phyloP scores from a whole-genome alignment of 2,113 vertebrate species.

The Plotosus lineatus region DNA sequence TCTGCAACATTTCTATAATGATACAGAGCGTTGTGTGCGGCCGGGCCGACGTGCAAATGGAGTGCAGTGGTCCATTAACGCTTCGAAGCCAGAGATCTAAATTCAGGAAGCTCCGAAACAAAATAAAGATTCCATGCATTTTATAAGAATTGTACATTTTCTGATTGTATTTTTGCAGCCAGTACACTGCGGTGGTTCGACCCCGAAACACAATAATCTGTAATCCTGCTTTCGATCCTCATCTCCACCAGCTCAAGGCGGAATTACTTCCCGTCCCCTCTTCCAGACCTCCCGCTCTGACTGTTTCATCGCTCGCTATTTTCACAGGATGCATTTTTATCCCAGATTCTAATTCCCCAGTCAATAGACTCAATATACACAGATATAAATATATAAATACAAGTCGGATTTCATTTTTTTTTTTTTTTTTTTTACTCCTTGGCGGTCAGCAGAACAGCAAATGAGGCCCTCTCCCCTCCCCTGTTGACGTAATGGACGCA shows the following conservation, averaged over 20 bases:
- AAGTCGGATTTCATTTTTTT: constrained; percentile 29
- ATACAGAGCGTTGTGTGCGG: too few relatives aligned
- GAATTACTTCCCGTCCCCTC: background rate
- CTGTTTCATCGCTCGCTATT: background rate
- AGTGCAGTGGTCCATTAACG: too few relatives aligned
- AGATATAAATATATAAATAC: background rate
- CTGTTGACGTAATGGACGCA: background rate
- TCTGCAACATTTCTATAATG: too few relatives aligned
- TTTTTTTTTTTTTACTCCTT: constrained; percentile 7
- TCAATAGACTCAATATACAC: background rate
- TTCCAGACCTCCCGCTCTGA: background rate
- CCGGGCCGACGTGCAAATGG: too few relatives aligned
- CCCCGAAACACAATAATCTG: too few relatives aligned
- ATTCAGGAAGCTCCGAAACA: too few relatives aligned
- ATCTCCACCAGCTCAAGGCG: background rate
- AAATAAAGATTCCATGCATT: too few relatives aligned
- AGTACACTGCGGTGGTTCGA: too few relatives aligned
- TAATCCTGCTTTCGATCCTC: background rate
- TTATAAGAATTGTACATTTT: too few relatives aligned
- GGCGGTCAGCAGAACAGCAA: constrained; percentile 27
- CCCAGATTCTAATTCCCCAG: background rate
- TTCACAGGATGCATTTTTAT: background rate
- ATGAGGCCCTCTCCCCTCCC: background rate
- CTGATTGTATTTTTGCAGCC: too few relatives aligned
- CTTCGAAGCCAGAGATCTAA: too few relatives aligned